Conservation (phyloP, 37 sponge, comb jelly and placozoan species). For the Hexactinellida sp. region DNA sequence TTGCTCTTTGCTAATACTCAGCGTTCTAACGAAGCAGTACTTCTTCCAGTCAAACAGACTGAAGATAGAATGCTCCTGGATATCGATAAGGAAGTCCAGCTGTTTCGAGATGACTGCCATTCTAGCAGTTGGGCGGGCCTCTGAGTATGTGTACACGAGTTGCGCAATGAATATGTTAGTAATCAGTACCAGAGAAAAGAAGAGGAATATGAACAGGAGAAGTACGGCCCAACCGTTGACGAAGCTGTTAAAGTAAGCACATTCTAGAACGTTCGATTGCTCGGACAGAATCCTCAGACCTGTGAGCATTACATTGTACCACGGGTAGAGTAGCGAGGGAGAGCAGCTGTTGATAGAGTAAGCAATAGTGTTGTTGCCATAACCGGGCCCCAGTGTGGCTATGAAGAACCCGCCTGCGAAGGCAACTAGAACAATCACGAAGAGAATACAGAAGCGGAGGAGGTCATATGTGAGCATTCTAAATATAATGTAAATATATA, state of each 20-base stretch:
- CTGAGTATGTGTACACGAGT: conserved; percentile 8
- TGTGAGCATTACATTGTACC: not conserved
- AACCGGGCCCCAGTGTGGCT: not conserved
- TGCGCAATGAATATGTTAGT: not conserved
- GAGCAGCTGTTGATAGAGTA: not conserved
- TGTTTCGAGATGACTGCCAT: not conserved
- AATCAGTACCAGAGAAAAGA: not conserved
- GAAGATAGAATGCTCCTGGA: conserved; percentile 8
- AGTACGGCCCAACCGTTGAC: not conserved
- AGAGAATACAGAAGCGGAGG: not conserved
- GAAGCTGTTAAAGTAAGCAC: not conserved
- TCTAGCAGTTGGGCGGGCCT: not conserved
- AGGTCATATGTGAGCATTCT: not conserved
- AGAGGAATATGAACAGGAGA: not conserved
- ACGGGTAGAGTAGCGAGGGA: not conserved
- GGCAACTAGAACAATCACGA: not conserved
- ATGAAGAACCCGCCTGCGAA: not conserved
- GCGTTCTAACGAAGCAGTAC: not conserved
- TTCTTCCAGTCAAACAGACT: conserved; percentile 11
- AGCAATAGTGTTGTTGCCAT: not conserved
- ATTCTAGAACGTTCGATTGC: conserved; percentile 12
- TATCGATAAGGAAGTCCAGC: not conserved
- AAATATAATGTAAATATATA: not conserved
- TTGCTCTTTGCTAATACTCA: not conserved
- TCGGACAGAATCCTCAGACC: not conserved